Evolutionary conservation across 1,140 invertebrate species (phyloP).

Genomic region (Heliconius hermathena): DNA sequence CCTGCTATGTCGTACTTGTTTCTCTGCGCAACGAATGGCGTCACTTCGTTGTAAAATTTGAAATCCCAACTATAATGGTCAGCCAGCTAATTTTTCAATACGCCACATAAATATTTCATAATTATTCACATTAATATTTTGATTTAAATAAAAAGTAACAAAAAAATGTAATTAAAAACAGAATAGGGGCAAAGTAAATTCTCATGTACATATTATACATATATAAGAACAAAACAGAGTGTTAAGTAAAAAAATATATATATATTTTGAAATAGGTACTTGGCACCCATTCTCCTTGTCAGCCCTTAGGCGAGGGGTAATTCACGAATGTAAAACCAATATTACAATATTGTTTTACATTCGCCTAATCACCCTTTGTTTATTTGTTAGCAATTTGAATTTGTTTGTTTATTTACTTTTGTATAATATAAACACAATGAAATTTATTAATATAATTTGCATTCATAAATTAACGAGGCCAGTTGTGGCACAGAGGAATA

Average conservation of each 20-base stretch:
- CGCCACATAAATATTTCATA: too few relatives aligned
- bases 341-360: conserved; percentile 14
- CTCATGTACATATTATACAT: background rate
- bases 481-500: background rate
- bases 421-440: background rate
- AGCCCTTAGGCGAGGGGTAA: background rate
- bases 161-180: background rate
- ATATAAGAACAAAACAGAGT: background rate
- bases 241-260: background rate
- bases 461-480: background rate
- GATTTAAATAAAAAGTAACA: background rate
- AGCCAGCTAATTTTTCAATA: too few relatives aligned
- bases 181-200: background rate
- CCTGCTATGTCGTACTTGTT: too few relatives aligned
- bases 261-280: background rate
- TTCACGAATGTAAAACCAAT: conserved; percentile 10
- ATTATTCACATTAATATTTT: background rate
- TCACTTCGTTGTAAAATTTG: too few relatives aligned
- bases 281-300: background rate
- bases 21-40: too few relatives aligned
- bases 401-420: conserved; percentile 1
- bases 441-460: background rate
- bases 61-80: too few relatives aligned
- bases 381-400: conserved; percentile 10
- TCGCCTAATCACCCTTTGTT: conserved; percentile 12